phyloP scores from a whole-genome alignment of 1,140 invertebrate genomes.

The Chrysomallon squamiferum region DNA sequence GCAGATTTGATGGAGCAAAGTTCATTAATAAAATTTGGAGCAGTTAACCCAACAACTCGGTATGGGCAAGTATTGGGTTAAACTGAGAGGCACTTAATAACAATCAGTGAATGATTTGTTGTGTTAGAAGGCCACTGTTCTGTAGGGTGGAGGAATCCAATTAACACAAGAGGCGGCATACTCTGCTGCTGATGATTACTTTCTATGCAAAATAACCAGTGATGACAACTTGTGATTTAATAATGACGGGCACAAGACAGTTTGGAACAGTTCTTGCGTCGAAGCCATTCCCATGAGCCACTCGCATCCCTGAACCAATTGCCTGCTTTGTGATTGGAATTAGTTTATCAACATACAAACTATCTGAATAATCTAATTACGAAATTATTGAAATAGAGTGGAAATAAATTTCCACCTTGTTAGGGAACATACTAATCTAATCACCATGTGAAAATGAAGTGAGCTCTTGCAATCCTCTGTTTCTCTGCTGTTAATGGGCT shows the following conservation, averaged over 20 bases:
- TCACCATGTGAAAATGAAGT: constrained; percentile 20
- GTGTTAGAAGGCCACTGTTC: neutral
- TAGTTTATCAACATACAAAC: constrained; percentile 51
- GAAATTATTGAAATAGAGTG: constrained; percentile 50
- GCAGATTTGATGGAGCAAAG: neutral
- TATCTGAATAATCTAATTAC: constrained; percentile 47
- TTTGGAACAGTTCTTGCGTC: constrained; percentile 5
- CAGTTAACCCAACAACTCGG: constrained; percentile 1
- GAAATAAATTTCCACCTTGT: constrained; percentile 49
- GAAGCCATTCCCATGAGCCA: neutral
- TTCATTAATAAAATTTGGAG: constrained; percentile 4
- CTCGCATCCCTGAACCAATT: constrained; percentile 31
- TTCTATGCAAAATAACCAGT: constrained; percentile 21
- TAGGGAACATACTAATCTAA: constrained; percentile 46
- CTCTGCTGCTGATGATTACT: constrained; percentile 22
- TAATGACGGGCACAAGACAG: constrained; percentile 19
- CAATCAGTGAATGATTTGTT: constrained; percentile 7
- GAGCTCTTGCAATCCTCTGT: neutral
- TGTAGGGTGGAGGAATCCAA: constrained; percentile 12
- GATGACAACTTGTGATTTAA: constrained; percentile 26
- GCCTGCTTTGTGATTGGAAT: constrained; percentile 39
- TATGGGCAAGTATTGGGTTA: constrained; percentile 1
- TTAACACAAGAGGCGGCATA: constrained; percentile 24
- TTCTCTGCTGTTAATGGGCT: constrained; percentile 3
- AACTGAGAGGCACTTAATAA: constrained; percentile 7